Evolutionary conservation across 2,113 vertebrate genomes (phyloP), one percentile per base, ranked within the genome.

Genomic region (Dissostichus mawsoni): DNA sequence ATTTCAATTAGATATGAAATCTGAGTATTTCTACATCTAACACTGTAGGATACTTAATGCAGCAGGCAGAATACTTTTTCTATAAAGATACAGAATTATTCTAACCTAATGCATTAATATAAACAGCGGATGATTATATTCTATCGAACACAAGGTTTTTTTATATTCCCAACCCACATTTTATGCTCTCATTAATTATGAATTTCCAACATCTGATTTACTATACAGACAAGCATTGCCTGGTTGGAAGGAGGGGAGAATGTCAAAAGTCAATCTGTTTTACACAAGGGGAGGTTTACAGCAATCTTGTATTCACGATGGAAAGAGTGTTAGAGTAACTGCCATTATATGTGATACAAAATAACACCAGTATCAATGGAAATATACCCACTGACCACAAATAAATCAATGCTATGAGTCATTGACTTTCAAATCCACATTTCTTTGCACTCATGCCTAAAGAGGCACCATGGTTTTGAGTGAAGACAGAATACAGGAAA

Each of bases 241-340:
- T 47, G 69, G 69, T 45, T 62, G 23, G 55, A 71, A 33, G 56
- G 74, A 62, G 47, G 78, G 20, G 51, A 47, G 10, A 69, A 69
- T 76, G 77, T 83, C 80, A 78, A 72, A 29, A 69, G 67, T 78
- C 74, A 80, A 48, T 72, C 62, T 77, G 52, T 57, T 86, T 56
- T 51, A 68, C 73, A 78, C 76, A 33, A 20, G 11, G 36, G 48
- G 50, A 17, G 33, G 36, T 69, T 87, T 58, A 73, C 29, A 65
- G 66, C 56, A 50, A 63, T 10, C 59, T 25, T 64, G 65, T 14
- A 57, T 50, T 36, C 56, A 16, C 3, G 2, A 1, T n/a, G 69
- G 23, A 23, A 74, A 41, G 7, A 6, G 8, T 6, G 36, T 17
- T 0, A 14, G n/a, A 64, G 8, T 14, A 18, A 13, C 8, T 5